Conservation (phyloP, 2,113 vertebrate genomes). For the Phrynocephalus versicolor region DNA sequence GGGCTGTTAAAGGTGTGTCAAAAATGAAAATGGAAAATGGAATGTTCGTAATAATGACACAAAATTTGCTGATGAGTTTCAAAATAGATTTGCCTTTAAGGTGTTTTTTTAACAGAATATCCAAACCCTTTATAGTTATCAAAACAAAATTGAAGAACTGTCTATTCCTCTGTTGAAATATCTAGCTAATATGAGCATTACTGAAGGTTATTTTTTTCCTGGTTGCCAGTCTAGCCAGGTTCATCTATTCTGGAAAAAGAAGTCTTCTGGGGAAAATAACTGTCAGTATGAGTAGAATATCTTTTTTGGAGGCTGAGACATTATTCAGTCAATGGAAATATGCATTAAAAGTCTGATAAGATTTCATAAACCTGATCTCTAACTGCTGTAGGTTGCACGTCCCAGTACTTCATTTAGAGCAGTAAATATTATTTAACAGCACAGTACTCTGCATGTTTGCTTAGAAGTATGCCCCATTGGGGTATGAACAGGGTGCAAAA, state of each 20-base stretch:
- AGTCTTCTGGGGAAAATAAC: not conserved
- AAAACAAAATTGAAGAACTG: not conserved
- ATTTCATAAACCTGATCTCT: too few relatives aligned
- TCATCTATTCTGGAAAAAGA: not conserved
- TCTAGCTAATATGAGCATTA: not conserved
- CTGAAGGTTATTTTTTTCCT: too few relatives aligned
- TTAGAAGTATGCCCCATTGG: too few relatives aligned
- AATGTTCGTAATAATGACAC: not conserved
- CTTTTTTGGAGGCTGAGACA: not conserved
- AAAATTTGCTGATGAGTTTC: not conserved
- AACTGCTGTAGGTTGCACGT: too few relatives aligned
- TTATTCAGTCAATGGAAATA: not conserved
- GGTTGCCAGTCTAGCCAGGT: not conserved
- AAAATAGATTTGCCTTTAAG: not conserved
- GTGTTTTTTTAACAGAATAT: not conserved
- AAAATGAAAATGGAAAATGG: too few relatives aligned
- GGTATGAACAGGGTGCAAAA: too few relatives aligned
- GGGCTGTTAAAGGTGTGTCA: not conserved
- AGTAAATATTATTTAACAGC: too few relatives aligned
- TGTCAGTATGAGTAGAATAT: not conserved
- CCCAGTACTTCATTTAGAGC: rapidly evolving
- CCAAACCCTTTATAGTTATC: not conserved
- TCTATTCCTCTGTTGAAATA: not conserved
- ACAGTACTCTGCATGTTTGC: too few relatives aligned
- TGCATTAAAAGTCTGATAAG: not conserved